These are phyloP conservation scores for Pollachius pollachius DNA, from an alignment of 2,113 vertebrate species.

Conservation along the genomic window DNA sequence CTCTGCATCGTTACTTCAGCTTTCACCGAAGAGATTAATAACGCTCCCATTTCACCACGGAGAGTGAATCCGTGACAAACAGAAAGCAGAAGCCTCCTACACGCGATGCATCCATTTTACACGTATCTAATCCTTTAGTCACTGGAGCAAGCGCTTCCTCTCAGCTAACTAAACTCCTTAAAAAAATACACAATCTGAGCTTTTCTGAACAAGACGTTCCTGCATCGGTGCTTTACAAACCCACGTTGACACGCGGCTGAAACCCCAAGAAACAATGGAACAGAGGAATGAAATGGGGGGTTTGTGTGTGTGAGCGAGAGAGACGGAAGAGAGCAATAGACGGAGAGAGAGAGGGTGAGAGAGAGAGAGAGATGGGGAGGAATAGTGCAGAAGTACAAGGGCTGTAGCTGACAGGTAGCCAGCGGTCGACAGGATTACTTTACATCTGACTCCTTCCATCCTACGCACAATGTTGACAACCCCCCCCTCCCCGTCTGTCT, in stretches of 20 bases:
- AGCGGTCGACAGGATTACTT: conserved; percentile 10
- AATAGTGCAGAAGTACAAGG: conserved; percentile 12
- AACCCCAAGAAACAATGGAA: background rate
- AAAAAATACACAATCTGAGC: background rate
- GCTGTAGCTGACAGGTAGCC: conserved; percentile 11
- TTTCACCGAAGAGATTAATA: no score
- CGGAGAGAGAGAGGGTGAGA: background rate
- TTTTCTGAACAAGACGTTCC: background rate
- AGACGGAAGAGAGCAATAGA: background rate
- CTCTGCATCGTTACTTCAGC: no score
- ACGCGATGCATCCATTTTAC: no score
- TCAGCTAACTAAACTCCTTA: background rate
- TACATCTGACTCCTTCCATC: conserved; percentile 18
- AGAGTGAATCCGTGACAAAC: no score
- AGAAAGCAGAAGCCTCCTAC: no score
- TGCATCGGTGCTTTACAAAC: background rate
- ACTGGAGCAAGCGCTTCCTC: background rate
- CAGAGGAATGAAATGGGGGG: background rate
- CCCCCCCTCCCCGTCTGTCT: no score
- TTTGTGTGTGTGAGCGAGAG: conserved; percentile 1
- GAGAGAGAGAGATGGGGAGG: background rate
- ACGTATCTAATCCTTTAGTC: background rate
- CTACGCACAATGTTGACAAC: conserved; percentile 7
- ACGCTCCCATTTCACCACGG: no score
- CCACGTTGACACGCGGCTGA: background rate